Percentiles rank a stretch among this genome's conserved stretches.
Conservation (phyloP, 1,140 invertebrate species). For the Physella acuta region DNA sequence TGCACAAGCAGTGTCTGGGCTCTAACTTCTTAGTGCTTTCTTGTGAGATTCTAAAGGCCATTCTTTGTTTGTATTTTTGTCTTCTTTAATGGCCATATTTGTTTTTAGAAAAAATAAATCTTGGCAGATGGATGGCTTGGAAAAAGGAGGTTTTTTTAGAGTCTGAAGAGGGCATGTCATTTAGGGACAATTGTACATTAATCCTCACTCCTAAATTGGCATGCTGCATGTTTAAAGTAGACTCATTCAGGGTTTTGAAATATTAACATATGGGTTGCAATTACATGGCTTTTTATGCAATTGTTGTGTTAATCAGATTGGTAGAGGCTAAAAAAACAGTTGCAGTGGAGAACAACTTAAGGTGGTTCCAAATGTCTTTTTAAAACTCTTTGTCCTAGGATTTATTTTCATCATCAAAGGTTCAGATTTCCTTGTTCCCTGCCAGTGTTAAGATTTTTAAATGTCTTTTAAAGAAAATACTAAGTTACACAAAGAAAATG, state of each 20-base stretch:
- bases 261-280: constrained; percentile 19
- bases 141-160: constrained; percentile 3
- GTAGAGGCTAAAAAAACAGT: background rate
- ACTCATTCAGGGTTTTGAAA: background rate
- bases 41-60: constrained; percentile 7
- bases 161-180: constrained; percentile 19
- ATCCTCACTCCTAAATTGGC: constrained; percentile 14
- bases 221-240: constrained; percentile 1
- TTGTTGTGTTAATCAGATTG: background rate
- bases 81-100: constrained; percentile 12
- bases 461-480: background rate
- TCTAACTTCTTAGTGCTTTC: constrained; percentile 5
- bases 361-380: constrained; percentile 15
- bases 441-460: background rate
- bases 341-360: too few species aligned
- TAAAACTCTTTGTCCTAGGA: background rate
- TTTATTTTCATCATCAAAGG: background rate
- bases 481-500: constrained; percentile 5
- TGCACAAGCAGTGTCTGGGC: background rate
- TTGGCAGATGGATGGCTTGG: constrained; percentile 19
- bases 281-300: constrained; percentile 14
- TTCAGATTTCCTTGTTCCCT: background rate
- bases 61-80: constrained; percentile 14
- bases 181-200: constrained; percentile 12
- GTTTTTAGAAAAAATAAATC: constrained; percentile 4